Evolutionary conservation across 2,888 invertebrate genomes (phyloP).

Genomic region (Callinectes sapidus): DNA sequence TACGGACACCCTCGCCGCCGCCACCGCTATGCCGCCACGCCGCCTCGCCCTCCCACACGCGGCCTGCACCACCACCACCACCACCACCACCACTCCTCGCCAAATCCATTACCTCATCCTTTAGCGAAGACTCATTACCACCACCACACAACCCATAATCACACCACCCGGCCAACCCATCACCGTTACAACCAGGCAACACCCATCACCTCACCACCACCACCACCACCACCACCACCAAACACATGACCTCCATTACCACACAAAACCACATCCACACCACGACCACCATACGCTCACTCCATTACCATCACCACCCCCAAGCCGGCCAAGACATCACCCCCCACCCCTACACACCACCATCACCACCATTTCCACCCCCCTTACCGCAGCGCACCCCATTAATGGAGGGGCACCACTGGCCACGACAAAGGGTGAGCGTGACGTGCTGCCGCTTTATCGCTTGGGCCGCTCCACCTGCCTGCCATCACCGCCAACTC

Average conservation of each 20-base stretch:
- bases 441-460: not conserved
- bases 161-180: not conserved
- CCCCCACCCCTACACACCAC: too few species aligned
- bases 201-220: not conserved
- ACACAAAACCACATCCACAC: not conserved
- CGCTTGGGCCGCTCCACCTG: not conserved
- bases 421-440: not conserved
- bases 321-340: not conserved
- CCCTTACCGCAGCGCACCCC: not conserved
- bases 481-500: not conserved
- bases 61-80: not conserved
- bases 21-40: not conserved
- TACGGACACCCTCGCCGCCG: not conserved
- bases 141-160: not conserved
- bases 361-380: not conserved
- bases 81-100: not conserved
- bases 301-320: not conserved
- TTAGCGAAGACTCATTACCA: not conserved
- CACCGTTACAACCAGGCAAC: not conserved
- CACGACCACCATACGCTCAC: not conserved
- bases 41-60: not conserved
- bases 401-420: not conserved
- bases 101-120: not conserved
- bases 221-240: not conserved
- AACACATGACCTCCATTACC: not conserved